These are phyloP conservation scores for Xylophagus ater DNA, from an alignment of 2,888 invertebrate species.

Conservation along the genomic window DNA sequence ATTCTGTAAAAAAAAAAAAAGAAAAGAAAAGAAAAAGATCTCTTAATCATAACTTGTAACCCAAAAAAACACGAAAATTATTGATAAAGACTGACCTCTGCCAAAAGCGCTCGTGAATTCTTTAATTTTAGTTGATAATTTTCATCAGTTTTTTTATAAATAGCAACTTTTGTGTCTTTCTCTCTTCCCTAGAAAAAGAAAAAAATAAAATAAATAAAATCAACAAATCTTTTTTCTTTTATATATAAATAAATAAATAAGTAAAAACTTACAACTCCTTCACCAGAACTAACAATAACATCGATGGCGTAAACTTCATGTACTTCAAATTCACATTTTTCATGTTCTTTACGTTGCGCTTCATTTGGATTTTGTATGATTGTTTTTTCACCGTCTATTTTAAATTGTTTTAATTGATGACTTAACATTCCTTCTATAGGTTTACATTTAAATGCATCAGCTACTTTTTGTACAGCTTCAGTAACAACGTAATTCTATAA, in stretches of 20 bases:
- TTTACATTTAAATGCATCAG: slow-evolving; percentile 89
- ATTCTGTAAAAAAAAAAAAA: not conserved
- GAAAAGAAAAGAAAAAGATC: not conserved
- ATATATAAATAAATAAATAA: not conserved
- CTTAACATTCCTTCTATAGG: slow-evolving; percentile 94
- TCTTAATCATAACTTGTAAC: not conserved
- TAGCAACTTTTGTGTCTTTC: slow-evolving; percentile 88
- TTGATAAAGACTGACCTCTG: slow-evolving; percentile 47
- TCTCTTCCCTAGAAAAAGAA: slow-evolving; percentile 59
- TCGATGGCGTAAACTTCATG: slow-evolving; percentile 98
- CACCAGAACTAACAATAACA: slow-evolving; percentile 92
- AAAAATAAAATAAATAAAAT: slow-evolving; percentile 4
- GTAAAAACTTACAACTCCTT: slow-evolving; percentile 61
- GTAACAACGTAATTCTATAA: slow-evolving; percentile 79
- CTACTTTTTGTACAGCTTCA: slow-evolving; percentile 84
- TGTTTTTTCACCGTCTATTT: slow-evolving; percentile 96
- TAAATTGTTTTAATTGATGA: slow-evolving; percentile 91
- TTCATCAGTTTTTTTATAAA: slow-evolving; percentile 97
- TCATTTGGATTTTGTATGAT: slow-evolving; percentile 97
- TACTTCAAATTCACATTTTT: slow-evolving; percentile 88
- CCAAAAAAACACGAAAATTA: not conserved
- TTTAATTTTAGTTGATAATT: slow-evolving; percentile 95
- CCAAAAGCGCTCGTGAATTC: slow-evolving; percentile 84
- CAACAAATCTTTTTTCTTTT: no score
- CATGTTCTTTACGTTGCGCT: slow-evolving; percentile 92